phyloP scores from a whole-genome alignment of 2,888 invertebrate species.

The Drosophila acutilabella region DNA sequence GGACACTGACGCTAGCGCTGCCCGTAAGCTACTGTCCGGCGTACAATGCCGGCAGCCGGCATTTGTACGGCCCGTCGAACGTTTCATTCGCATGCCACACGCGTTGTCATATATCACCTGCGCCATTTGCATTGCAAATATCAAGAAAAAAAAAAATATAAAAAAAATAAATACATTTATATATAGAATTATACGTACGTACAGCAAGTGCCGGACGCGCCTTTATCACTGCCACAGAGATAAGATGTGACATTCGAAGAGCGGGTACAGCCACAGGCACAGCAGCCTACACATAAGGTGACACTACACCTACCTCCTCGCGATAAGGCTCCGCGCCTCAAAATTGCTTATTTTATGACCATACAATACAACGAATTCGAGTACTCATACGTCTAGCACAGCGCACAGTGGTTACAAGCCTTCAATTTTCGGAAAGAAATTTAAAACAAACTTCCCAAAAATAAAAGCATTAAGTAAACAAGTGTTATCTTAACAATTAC shows the following conservation, averaged over 20 bases:
- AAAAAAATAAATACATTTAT: not conserved
- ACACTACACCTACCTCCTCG: slow-evolving; percentile 7
- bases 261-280: slow-evolving; percentile 48
- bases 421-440: not conserved
- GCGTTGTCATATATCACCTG: slow-evolving; percentile 64
- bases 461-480: no score
- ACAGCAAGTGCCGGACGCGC: slow-evolving; percentile 46
- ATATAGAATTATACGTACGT: not conserved
- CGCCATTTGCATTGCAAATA: slow-evolving; percentile 73
- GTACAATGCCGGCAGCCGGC: slow-evolving; percentile 41
- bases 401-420: not conserved
- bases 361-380: not conserved
- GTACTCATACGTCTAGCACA: slow-evolving; percentile 2
- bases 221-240: slow-evolving; percentile 50
- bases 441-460: no score
- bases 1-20: slow-evolving; percentile 24
- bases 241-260: slow-evolving; percentile 46
- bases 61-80: slow-evolving; percentile 60
- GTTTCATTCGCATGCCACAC: slow-evolving; percentile 60
- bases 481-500: no score
- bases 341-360: slow-evolving; percentile 16
- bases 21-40: slow-evolving; percentile 58
- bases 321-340: slow-evolving; percentile 27
- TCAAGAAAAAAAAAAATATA: not conserved
- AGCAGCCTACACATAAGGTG: slow-evolving; percentile 21